Conservation (phyloP, 2,888 invertebrate genomes). For the Aspidiotus rigidus region DNA sequence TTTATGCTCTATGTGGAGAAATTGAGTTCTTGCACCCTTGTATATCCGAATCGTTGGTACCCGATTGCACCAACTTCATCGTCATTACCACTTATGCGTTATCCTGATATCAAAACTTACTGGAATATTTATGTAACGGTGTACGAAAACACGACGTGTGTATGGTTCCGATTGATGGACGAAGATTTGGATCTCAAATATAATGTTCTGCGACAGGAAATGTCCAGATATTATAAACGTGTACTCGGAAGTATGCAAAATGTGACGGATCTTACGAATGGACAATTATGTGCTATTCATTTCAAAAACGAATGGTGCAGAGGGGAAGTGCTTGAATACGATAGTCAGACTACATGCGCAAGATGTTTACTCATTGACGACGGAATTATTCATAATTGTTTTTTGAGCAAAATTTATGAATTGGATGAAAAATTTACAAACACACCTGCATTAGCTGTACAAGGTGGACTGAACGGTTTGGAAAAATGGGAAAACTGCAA, state of each 20-base stretch:
- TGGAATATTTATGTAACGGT: constrained; percentile 11
- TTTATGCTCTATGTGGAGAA: constrained; percentile 4
- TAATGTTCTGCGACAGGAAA: neutral
- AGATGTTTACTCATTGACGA: constrained; percentile 12
- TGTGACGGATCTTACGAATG: neutral
- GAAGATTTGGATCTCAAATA: constrained; percentile 10
- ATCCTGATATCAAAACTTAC: neutral
- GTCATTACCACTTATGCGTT: neutral
- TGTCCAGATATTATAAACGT: constrained; percentile 15
- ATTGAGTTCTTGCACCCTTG: neutral
- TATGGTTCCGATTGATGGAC: constrained; percentile 22
- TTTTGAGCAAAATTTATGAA: neutral
- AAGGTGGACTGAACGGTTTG: constrained; percentile 8
- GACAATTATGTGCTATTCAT: constrained; percentile 10
- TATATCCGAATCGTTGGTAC: constrained; percentile 19
- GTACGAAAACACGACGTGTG: neutral
- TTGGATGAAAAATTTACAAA: constrained; percentile 25
- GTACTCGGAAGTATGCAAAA: neutral
- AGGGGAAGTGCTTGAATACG: constrained; percentile 1
- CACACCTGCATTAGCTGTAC: constrained; percentile 6
- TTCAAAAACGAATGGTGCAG: neutral
- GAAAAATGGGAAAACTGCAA: neutral
- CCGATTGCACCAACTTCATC: neutral
- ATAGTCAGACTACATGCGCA: neutral
- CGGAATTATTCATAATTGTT: neutral